Evolutionary conservation across 2,113 vertebrate genomes (phyloP).

Genomic region (Daphoenositta chrysoptera): DNA sequence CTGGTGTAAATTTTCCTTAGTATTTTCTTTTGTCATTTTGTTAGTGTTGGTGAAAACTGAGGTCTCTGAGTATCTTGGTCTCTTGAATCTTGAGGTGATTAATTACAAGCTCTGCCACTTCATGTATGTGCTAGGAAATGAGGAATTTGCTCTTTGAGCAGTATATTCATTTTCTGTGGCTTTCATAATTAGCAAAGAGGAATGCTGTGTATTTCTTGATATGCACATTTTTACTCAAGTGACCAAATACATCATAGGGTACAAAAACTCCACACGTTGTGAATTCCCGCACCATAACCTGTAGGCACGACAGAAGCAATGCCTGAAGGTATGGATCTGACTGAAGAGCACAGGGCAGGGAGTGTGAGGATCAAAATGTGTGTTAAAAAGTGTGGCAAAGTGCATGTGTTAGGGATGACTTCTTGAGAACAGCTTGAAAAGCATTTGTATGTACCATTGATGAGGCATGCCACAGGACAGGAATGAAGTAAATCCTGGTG

Average conservation of each 20-base stretch:
- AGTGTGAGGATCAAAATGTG: neutral
- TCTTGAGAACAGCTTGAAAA: neutral
- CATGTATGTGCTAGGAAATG: neutral
- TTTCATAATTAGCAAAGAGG: neutral
- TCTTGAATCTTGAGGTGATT: neutral
- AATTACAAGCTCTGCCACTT: neutral
- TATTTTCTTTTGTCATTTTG: neutral
- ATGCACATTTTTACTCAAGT: neutral
- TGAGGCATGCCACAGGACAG: neutral
- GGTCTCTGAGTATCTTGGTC: neutral
- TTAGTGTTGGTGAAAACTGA: neutral
- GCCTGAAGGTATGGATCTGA: accelerated
- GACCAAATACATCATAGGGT: neutral
- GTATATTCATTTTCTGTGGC: neutral
- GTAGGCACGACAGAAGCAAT: neutral
- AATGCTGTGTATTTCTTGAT: neutral
- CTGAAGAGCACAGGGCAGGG: neutral
- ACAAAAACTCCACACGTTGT: neutral
- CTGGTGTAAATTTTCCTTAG: neutral
- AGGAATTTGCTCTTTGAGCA: neutral
- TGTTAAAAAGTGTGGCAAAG: neutral
- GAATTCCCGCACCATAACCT: neutral
- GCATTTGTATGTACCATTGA: neutral
- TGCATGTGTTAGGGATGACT: neutral
- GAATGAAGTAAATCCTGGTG: neutral